phyloP scores from a whole-genome alignment of 2,888 invertebrate genomes.

The Flabesymbios commensalis region DNA sequence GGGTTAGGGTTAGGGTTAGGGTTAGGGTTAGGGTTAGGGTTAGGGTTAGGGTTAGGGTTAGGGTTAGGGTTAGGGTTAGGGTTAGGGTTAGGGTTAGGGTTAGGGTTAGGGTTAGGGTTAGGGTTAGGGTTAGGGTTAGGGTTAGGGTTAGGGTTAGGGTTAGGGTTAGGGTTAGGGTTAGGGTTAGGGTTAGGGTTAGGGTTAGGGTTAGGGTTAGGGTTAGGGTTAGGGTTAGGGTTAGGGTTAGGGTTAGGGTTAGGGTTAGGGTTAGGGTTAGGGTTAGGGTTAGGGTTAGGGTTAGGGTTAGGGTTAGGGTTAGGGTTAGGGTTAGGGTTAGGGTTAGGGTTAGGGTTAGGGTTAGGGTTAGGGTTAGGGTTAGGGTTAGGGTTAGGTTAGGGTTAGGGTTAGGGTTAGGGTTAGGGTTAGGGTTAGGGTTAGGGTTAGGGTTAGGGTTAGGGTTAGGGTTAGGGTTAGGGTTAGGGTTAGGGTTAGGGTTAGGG shows the following conservation, averaged over 20 bases:
- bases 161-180: constrained; percentile 36
- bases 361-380: constrained; percentile 19
- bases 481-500: constrained; percentile 27
- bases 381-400: constrained; percentile 6
- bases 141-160: constrained; percentile 37
- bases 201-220: constrained; percentile 22
- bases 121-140: constrained; percentile 31
- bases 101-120: constrained; percentile 25
- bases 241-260: constrained; percentile 22
- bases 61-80: constrained; percentile 29
- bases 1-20: constrained; percentile 26
- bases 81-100: constrained; percentile 22
- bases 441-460: constrained; percentile 22
- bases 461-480: constrained; percentile 16
- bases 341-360: constrained; percentile 13
- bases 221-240: constrained; percentile 16
- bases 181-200: constrained; percentile 28
- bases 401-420: constrained; percentile 13
- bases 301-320: constrained; percentile 18
- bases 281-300: constrained; percentile 18
- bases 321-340: constrained; percentile 16
- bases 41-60: constrained; percentile 37
- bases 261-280: constrained; percentile 16
- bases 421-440: constrained; percentile 30
- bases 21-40: constrained; percentile 35